phyloP scores from a whole-genome alignment of 2,888 invertebrate species.

The Pseudococcus jackbeardsleyi region DNA sequence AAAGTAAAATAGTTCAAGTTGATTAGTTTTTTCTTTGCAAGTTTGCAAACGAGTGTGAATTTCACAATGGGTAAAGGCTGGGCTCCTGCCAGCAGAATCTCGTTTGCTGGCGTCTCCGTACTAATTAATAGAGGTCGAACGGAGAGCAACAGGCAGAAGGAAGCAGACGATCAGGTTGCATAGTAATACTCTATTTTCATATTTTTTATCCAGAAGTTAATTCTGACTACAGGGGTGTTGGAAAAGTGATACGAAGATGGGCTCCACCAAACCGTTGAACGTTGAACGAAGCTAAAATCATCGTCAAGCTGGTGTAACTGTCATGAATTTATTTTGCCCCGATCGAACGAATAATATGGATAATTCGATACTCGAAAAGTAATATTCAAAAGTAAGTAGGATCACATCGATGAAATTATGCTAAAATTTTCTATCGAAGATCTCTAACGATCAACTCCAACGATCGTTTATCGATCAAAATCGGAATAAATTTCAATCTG shows the following conservation, averaged over 20 bases:
- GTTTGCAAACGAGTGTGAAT: conserved; percentile 24
- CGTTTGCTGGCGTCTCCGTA: conserved; percentile 23
- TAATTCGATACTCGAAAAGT: background rate
- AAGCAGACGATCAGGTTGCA: conserved; percentile 50
- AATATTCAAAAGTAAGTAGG: background rate
- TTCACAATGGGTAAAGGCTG: conserved; percentile 9
- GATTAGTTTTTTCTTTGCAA: conserved; percentile 3
- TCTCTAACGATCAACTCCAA: background rate
- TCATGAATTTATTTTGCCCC: background rate
- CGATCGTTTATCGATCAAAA: background rate
- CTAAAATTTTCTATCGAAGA: background rate
- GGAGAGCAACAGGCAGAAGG: conserved; percentile 18
- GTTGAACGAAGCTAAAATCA: background rate
- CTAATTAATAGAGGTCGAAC: conserved; percentile 40
- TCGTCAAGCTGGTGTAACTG: background rate
- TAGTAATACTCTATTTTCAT: background rate
- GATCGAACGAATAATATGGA: background rate
- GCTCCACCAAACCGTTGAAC: background rate
- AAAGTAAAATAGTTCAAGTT: conserved; percentile 32
- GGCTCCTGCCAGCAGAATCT: conserved; percentile 39
- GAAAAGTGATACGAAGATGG: background rate
- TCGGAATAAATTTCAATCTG: background rate
- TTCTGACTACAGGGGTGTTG: conserved; percentile 13
- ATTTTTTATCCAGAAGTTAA: conserved; percentile 1
- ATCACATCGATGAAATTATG: background rate